Evolutionary conservation across 2,797 vertebrate species (phyloP), one percentile per base, ranked within the genome.

Genomic region (Lepus oiostolus): DNA sequence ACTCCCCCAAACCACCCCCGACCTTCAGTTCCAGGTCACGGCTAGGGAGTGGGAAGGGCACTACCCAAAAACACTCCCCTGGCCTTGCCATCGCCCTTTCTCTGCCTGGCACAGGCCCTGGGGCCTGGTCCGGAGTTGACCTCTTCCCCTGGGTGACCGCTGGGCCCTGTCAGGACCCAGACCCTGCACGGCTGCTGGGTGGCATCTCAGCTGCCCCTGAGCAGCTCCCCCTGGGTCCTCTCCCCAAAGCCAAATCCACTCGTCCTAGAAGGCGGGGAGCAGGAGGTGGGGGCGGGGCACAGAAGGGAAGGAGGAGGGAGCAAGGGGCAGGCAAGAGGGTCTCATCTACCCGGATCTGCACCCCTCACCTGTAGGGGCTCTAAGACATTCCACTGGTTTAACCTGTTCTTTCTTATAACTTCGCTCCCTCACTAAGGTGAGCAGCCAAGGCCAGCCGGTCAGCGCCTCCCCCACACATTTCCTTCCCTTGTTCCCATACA

Each of bases 1-100:
- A 30, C 1, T 7, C 5, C 1, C 21, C 58, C 16, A 5, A 28
- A 21, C 62, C 4, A 11, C 0, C 7, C 9, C 42, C 26, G 22
- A 47, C 26, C 52, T 70, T 71, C 14, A 19, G 28, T 17, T 2
- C 1, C 14, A 19, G 28, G 22, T 2, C 1, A 0, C 2, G 28
- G 9, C 2, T 12, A 1, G 35, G 19, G 28, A 11, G 0, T 47
- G 1, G 30, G 1, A 6, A 3, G 14, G 10, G 4, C 9, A 8
- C 7, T 0, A 2, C 21, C 38, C 70, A n/a, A 8, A 0, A 24
- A 38, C 16, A 5, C 52, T 83, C 5, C 17, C 28, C 7, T 24
- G 1, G 30, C 85, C 67, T 86, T 22, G 2, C n/a, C 35, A 9
- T 13, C 0, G 0, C 5, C 71, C 3, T 7, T 24, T 38, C 70